phyloP scores from a whole-genome alignment of 2,797 vertebrate species.

The Crocodylus rhombifer region DNA sequence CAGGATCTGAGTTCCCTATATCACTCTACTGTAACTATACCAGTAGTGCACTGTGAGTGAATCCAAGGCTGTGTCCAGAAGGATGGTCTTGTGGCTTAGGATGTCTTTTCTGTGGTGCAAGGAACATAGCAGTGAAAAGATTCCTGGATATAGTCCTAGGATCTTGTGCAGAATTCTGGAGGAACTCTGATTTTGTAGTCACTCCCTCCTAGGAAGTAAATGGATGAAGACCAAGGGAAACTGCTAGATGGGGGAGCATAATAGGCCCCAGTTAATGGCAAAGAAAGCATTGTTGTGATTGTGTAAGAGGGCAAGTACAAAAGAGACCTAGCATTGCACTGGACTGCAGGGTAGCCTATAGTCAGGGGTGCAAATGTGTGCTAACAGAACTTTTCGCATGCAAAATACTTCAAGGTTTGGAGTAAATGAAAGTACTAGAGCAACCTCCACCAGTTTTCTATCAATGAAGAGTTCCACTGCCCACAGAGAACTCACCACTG shows the following conservation, averaged over 20 bases:
- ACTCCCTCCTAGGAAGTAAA: not conserved
- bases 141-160: not conserved
- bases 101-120: too few relatives aligned
- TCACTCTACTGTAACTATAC: too few relatives aligned
- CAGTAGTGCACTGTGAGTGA: not conserved
- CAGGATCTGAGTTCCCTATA: too few relatives aligned
- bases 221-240: not conserved
- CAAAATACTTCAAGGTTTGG: not conserved
- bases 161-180: not conserved
- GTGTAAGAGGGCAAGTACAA: not conserved
- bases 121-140: not conserved
- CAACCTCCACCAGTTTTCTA: constrained; percentile 3
- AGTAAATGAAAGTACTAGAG: not conserved
- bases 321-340: not conserved
- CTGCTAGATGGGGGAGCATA: not conserved
- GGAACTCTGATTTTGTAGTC: constrained; percentile 16
- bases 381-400: not conserved
- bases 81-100: not conserved
- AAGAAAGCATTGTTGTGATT: not conserved
- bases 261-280: not conserved
- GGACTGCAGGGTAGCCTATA: not conserved
- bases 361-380: not conserved
- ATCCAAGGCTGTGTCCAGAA: not conserved
- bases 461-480: not conserved
- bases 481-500: not conserved